Evolutionary conservation across 2,797 vertebrate species (phyloP).

Genomic region (Macropodus opercularis): DNA sequence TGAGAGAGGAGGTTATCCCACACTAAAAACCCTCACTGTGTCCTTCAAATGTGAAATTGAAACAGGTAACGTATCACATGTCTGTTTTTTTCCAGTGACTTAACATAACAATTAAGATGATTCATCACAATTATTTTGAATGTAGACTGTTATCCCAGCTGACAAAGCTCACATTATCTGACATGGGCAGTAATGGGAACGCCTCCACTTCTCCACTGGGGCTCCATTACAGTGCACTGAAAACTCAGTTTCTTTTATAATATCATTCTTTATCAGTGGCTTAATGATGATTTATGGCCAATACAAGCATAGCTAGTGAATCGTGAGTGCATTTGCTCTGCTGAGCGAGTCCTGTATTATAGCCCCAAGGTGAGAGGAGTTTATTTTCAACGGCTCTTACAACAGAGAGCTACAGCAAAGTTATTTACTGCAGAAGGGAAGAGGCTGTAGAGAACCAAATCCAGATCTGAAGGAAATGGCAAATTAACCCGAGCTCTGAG

Average conservation of each 20-base stretch:
- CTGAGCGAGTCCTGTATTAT: slow-evolving; percentile 38
- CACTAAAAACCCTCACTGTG: slow-evolving; percentile 2
- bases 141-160: slow-evolving; percentile 23
- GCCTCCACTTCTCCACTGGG: slow-evolving; percentile 47
- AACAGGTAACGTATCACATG: not conserved
- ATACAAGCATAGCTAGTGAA: slow-evolving; percentile 28
- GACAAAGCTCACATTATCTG: slow-evolving; percentile 57
- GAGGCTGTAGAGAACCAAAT: not conserved
- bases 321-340: slow-evolving; percentile 49
- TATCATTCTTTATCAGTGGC: slow-evolving; percentile 52
- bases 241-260: slow-evolving; percentile 57
- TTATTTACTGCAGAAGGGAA: slow-evolving; percentile 12
- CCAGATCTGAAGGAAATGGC: slow-evolving; percentile 19
- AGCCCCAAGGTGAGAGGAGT: slow-evolving; percentile 47
- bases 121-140: slow-evolving; percentile 51
- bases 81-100: slow-evolving; percentile 35
- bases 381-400: no score
- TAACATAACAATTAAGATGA: slow-evolving; percentile 41
- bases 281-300: slow-evolving; percentile 74
- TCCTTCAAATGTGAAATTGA: slow-evolving; percentile 19
- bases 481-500: slow-evolving; percentile 20
- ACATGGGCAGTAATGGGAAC: slow-evolving; percentile 51
- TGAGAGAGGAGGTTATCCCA: slow-evolving; percentile 3
- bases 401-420: slow-evolving; percentile 1
- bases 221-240: slow-evolving; percentile 39